Evolutionary conservation across 2,113 vertebrate species (phyloP).

Genomic region (Lethenteron reissneri): DNA sequence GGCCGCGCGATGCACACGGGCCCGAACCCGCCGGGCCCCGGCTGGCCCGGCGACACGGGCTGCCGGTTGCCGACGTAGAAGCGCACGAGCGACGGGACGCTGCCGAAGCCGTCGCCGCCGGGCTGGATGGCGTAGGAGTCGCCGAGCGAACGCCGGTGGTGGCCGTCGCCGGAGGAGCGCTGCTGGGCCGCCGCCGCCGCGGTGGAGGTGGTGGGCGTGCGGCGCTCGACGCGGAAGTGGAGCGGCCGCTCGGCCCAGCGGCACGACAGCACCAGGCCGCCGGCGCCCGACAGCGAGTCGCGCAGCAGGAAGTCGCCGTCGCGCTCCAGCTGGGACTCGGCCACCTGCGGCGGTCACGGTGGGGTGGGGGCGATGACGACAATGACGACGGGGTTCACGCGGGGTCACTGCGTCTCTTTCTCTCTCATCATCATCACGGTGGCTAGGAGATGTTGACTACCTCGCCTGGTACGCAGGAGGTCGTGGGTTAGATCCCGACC

Average conservation of each 20-base stretch:
- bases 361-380: too few relatives aligned
- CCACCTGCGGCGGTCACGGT: constrained; percentile 20
- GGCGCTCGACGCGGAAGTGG: constrained; percentile 51
- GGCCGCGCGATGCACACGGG: constrained; percentile 56
- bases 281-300: constrained; percentile 23
- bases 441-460: too few relatives aligned
- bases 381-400: too few relatives aligned
- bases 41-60: constrained; percentile 43
- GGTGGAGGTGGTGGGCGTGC: constrained; percentile 36
- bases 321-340: constrained; percentile 31
- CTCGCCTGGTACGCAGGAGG: too few relatives aligned
- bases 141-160: too few relatives aligned
- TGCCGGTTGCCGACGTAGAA: constrained; percentile 65
- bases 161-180: too few relatives aligned
- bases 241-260: constrained; percentile 29
- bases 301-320: constrained; percentile 60
- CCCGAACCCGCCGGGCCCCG: constrained; percentile 19
- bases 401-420: too few relatives aligned
- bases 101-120: constrained; percentile 49
- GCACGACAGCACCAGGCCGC: constrained; percentile 44
- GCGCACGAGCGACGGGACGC: constrained; percentile 55
- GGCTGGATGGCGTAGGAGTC: too few relatives aligned
- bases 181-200: constrained; percentile 14
- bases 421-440: too few relatives aligned
- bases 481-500: too few relatives aligned